Base-by-base conservation (phyloP, 2,113 vertebrate species). In the Salvelinus namaycush region DNA sequence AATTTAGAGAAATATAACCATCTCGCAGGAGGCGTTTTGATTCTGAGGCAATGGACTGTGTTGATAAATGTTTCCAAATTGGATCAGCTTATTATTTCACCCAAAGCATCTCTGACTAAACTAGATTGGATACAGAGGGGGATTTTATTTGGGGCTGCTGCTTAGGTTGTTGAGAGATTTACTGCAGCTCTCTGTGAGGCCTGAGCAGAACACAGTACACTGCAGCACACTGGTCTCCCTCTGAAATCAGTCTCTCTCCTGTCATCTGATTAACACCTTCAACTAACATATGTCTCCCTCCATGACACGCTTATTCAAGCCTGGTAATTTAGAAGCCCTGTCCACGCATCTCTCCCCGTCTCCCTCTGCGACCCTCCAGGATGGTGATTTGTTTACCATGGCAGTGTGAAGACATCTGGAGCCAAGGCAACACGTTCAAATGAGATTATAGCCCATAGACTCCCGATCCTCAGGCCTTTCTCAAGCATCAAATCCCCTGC, bases 11-110 rank as follows among this genome's bases (percentile, higher is more conserved):
- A 89, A 83, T 81, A 82, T 86, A 77, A 83, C 82, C 1, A 12
- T 68, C 68, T 81, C 87, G 90, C 80, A 82, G 82, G 84, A 90
- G 76, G 75, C 81, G 73, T 86, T 89, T 87, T 87, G 86, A 89
- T 87, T 86, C 81, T 51, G 82, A 87, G 81, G 82, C 84, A 80
- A 85, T 79, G 76, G 83, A 85, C 87, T 86, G 84, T 73, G 83
- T 87, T 89, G 89, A 92, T 90, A 92, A 90, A 92, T 91, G 90
- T 91, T 91, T 89, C 81, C 79, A 92, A 91, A 92, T 92, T 90
- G 88, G 86, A 92, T 90, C 83, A 85, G 80, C 87, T 92, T 92
- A 89, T 91, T 93, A 90, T 90, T 89, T 92, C 80, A 88, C 86
- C 84, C 87, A 90, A 82, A 91, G 89, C 82, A 79, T 89, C 78